Conservation (phyloP, 1,140 invertebrate genomes). For the Diuraphis noxia region DNA sequence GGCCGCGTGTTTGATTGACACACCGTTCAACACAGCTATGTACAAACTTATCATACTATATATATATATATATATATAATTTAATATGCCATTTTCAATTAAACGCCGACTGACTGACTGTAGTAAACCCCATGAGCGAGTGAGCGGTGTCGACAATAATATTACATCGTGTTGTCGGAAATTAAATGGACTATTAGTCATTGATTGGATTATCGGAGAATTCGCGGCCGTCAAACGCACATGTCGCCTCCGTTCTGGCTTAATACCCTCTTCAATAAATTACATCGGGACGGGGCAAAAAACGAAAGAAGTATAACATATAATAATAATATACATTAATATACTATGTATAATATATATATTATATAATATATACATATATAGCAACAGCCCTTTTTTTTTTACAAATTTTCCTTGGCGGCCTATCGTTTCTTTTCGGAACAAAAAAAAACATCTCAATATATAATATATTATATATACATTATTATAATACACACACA, state of each 20-base stretch:
- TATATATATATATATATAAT: too few species aligned
- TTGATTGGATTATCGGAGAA: slow-evolving; percentile 48
- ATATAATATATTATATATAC: background rate
- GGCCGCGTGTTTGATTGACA: slow-evolving; percentile 37
- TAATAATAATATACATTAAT: background rate
- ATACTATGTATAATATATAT: background rate
- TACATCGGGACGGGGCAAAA: background rate
- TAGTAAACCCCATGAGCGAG: background rate
- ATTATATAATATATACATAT: background rate
- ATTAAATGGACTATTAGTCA: slow-evolving; percentile 52
- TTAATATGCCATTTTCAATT: slow-evolving; percentile 17
- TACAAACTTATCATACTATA: background rate
- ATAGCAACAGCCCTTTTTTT: background rate
- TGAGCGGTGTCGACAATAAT: slow-evolving; percentile 16
- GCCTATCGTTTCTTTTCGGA: background rate
- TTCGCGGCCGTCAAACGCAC: slow-evolving; percentile 50
- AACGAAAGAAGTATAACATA: background rate
- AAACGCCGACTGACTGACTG: background rate
- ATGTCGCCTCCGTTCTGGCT: slow-evolving; percentile 38
- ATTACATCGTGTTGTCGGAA: slow-evolving; percentile 45
- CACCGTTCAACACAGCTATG: background rate
- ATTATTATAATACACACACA: background rate
- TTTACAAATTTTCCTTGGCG: background rate
- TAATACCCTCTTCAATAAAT: slow-evolving; percentile 51
- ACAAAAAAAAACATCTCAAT: slow-evolving; percentile 34